Base-by-base conservation (phyloP, 2,797 vertebrate species). In the Spinus pinus region DNA sequence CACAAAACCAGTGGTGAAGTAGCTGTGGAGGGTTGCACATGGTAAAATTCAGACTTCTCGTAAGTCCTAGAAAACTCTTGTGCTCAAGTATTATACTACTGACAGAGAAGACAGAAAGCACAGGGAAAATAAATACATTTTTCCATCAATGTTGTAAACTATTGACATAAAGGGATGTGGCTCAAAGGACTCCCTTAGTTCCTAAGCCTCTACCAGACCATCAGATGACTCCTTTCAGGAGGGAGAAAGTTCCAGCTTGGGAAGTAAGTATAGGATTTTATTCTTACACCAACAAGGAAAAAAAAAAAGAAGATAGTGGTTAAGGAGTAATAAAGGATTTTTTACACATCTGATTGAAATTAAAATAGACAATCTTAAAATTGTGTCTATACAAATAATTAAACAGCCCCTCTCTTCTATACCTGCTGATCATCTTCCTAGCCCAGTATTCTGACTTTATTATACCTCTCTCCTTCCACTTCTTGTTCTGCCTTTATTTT, bases 101-200 rank as follows among this genome's bases (percentile, higher is more conserved):
- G 19, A 41, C 18, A 72, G 10, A 72, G 23, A 74, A 7, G 6
- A 66, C 19, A 77, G 71, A 81, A 79, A n/a, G 21, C 7, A 41
- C 10, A 37, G 3, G 23, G 25, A 70, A 73, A 75, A 69, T 18
- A 56, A 86, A 56, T 14, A 56, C 0, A 35, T 49, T 79, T 79
- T 91, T 61, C 6, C 5, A 7, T 84, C 4, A 57, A 12, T 74
- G 41, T 39, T 74, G 5, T 66, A 58, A 70, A 15, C 2, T 44
- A 23, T 0, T 53, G 15, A 50, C 7, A 71, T 4, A 69, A 66
- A 84, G 2, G 10, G 4, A 41, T 0, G 2, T 50, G 51, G 9
- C 13, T 75, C 6, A 81, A 67, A 87, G 27, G 8, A 47, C 7
- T 65, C 17, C 3, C 19, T 46, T 10, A 11, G 4, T 18, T 82